Percentiles rank a stretch among this genome's conserved stretches.
Conservation (phyloP, 1,140 invertebrate genomes). For the Danaus plexippus region DNA sequence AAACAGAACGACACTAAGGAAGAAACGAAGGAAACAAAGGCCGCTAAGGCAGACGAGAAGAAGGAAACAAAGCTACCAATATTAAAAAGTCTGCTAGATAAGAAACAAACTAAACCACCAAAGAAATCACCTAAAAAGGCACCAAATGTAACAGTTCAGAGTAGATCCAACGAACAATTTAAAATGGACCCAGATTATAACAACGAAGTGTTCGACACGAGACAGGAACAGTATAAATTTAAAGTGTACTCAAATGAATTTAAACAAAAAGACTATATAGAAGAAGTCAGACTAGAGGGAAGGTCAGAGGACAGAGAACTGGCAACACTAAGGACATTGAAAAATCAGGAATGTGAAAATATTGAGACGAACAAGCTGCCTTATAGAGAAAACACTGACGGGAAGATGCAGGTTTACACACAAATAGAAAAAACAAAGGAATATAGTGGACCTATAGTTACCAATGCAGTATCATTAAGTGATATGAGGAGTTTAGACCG, state of each 20-base stretch:
- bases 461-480: conserved; percentile 28
- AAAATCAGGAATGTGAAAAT: conserved; percentile 19
- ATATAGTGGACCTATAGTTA: conserved; percentile 25
- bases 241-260: conserved; percentile 11
- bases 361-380: conserved; percentile 21
- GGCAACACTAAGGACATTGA: conserved; percentile 30
- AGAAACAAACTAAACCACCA: conserved; percentile 28
- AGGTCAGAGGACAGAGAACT: conserved; percentile 31
- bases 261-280: conserved; percentile 14
- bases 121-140: conserved; percentile 40
- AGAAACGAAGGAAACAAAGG: conserved; percentile 10
- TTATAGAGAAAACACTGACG: conserved; percentile 45
- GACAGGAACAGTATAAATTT: conserved; percentile 33
- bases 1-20: conserved; percentile 15
- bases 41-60: conserved; percentile 22
- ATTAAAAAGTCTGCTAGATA: conserved; percentile 32
- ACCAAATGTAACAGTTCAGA: conserved; percentile 48
- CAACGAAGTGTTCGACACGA: conserved; percentile 33
- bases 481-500: conserved; percentile 39
- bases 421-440: conserved; percentile 45
- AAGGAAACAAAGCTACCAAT: conserved; percentile 25
- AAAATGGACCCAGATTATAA: conserved; percentile 30
- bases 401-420: conserved; percentile 50
- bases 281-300: conserved; percentile 27
- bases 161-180: conserved; percentile 22